Evolutionary conservation across 2,888 invertebrate genomes (phyloP), one percentile per base, ranked within the genome.

Genomic region (Tetragonula carbonaria): DNA sequence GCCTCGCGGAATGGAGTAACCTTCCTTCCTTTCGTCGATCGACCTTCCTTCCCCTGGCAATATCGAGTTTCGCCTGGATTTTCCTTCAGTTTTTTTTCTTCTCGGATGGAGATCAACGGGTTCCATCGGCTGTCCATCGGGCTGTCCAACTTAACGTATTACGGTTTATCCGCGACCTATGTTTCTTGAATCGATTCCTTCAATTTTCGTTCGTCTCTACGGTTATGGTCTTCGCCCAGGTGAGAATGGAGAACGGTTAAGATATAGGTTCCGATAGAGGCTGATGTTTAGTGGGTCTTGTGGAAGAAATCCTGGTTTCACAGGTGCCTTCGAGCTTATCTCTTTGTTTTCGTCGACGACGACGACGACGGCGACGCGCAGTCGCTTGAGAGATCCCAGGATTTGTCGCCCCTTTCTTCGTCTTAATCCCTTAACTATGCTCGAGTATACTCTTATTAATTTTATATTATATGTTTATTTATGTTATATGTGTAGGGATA

Each of bases 191-290:
- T 45, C 21, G n/a, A n/a, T 23, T 73, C 62, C 72, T 75, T 81
- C 82, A 73, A 83, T 83, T 63, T 83, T 68, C 72, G 13, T 21
- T 3, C 45, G 21, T 18, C 23, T 62, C n/a, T 21, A 33, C 28
- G 21, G 21, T 0, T 28, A 18, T n/a, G 18, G 16, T 38, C 50
- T 28, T 0, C 11, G 8, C 14, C 8, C 62, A 4, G 50, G 62
- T 63, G 55, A 55, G 67, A 62, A 82, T 57, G 53, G 55, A 65
- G 59, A 28, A 53, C 16, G 70, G 11, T 45, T 18, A 50, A 23
- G 75, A 80, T 75, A 21, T 55, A 13, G 33, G 70, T 33, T 59
- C 33, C 55, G 66, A 72, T 53, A 23, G 28, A 13, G 18, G 50
- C n/a, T 55, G 8, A 3, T 51, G 78, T 23, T 16, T 16, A n/a